phyloP scores from a whole-genome alignment of 2,797 vertebrate genomes.

The Sebastes diaconus region DNA sequence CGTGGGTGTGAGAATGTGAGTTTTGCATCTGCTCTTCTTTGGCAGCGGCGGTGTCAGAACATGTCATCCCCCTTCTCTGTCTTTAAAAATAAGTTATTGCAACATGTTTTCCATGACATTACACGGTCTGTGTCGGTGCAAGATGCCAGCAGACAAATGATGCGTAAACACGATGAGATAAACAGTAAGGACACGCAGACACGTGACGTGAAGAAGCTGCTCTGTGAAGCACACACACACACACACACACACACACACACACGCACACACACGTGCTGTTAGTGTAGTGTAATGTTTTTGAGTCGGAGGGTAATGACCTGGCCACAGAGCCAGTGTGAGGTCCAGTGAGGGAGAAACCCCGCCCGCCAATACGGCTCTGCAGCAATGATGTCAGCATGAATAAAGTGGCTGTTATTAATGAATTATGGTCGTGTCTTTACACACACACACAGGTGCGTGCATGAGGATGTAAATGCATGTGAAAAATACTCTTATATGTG shows the following conservation, averaged over 20 bases:
- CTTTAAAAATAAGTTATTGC: background rate
- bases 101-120: background rate
- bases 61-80: slow-evolving; percentile 11
- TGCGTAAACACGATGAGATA: slow-evolving; percentile 1
- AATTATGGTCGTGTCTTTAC: background rate
- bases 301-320: slow-evolving; percentile 39
- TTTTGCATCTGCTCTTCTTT: slow-evolving; percentile 49
- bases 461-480: background rate
- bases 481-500: background rate
- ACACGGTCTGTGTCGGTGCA: too few relatives aligned
- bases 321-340: slow-evolving; percentile 45
- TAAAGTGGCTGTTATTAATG: slow-evolving; percentile 26
- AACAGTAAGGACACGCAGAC: slow-evolving; percentile 17
- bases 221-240: background rate
- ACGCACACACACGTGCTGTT: background rate
- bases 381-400: slow-evolving; percentile 57
- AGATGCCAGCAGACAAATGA: background rate
- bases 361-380: slow-evolving; percentile 34
- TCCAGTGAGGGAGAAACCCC: slow-evolving; percentile 56
- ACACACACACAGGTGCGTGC: background rate
- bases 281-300: slow-evolving; percentile 37
- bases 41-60: slow-evolving; percentile 30
- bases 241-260: background rate
- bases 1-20: slow-evolving; percentile 55
- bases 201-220: background rate